Percentiles rank a stretch among this genome's conserved stretches.
phyloP scores from a whole-genome alignment of 1,140 invertebrate genomes.

The Philopotamus ludificatus region DNA sequence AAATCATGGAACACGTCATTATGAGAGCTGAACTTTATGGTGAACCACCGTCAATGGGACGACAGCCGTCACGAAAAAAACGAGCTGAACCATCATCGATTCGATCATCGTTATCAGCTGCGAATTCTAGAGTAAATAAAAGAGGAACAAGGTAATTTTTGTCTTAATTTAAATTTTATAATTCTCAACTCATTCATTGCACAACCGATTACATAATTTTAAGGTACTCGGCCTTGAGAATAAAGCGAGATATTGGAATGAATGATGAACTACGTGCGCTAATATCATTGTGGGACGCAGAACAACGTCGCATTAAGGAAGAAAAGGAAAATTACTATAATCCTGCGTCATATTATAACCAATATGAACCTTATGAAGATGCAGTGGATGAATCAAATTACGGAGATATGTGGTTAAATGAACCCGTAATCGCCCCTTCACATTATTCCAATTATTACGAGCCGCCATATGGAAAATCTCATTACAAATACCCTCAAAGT shows the following conservation, averaged over 20 bases:
- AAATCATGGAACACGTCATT: slow-evolving; percentile 51
- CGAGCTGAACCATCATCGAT: slow-evolving; percentile 17
- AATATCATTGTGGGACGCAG: slow-evolving; percentile 54
- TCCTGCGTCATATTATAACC: slow-evolving; percentile 50
- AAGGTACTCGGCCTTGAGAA: slow-evolving; percentile 36
- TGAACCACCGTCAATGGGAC: slow-evolving; percentile 53
- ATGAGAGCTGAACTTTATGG: slow-evolving; percentile 55
- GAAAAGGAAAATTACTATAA: slow-evolving; percentile 51
- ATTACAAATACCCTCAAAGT: slow-evolving; percentile 41
- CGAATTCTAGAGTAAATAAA: slow-evolving; percentile 10
- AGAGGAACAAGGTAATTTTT: slow-evolving; percentile 16
- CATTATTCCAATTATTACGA: slow-evolving; percentile 42
- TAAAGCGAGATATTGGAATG: slow-evolving; percentile 53
- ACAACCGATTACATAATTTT: neutral
- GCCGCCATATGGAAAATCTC: slow-evolving; percentile 13
- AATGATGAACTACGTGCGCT: slow-evolving; percentile 53
- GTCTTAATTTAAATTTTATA: neutral
- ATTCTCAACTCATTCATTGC: neutral
- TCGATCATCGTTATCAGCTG: neutral
- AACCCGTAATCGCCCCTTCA: slow-evolving; percentile 48
- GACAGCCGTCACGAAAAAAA: slow-evolving; percentile 43
- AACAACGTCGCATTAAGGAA: slow-evolving; percentile 53
- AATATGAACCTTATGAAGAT: slow-evolving; percentile 47
- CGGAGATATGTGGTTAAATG: slow-evolving; percentile 52
- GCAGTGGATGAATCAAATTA: slow-evolving; percentile 50